Base-by-base conservation (phyloP, 2,113 vertebrate species). In the Engraulis encrasicolus region DNA sequence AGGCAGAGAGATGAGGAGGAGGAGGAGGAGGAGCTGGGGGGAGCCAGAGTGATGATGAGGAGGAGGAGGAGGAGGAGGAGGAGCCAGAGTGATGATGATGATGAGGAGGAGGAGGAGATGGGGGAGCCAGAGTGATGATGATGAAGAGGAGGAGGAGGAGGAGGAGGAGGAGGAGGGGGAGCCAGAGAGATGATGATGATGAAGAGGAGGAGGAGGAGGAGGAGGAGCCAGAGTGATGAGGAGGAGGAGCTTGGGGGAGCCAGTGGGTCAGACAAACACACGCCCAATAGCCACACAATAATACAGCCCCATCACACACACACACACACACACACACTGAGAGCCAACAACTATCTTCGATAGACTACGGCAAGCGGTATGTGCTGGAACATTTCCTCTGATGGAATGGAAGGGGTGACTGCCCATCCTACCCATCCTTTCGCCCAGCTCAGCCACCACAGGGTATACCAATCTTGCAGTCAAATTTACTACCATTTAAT, bases 211-310 rank as follows among this genome's bases (percentile, higher is more conserved):
- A 34, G 27, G 17, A 31, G 17, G 66, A 17, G 34, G 3, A 12
- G 66, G 27, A 74, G n/a, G 12, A 5, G 27, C 27, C 11, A 34
- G 66, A 74, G 66, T 15, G 66, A 15, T 74, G 66, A 74, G 27
- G 66, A 15, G 17, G 66, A 34, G 9, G 12, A 31, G 66, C 5
- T 23, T 3, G 15, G 23, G 31, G 31, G 12, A 14, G 27, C 66
- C 66, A 74, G 66, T 34, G 52, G 71, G 37, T 66, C 81, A 78
- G 37, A 50, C 84, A 78, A 49, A 78, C 66, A 61, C 11, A 37
- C 49, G 50, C n/a, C 34, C 20, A 61, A 36, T 45, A 82, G 54
- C 81, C 58, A 31, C 54, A 20, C 40, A 74, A 36, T 23, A n/a
- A 20, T 34, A 20, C 20, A 9, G 6, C 4, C 50, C 34, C 61